These are phyloP conservation scores for Rhingia campestris DNA, from an alignment of 2,888 invertebrate species.

Conservation along the genomic window DNA sequence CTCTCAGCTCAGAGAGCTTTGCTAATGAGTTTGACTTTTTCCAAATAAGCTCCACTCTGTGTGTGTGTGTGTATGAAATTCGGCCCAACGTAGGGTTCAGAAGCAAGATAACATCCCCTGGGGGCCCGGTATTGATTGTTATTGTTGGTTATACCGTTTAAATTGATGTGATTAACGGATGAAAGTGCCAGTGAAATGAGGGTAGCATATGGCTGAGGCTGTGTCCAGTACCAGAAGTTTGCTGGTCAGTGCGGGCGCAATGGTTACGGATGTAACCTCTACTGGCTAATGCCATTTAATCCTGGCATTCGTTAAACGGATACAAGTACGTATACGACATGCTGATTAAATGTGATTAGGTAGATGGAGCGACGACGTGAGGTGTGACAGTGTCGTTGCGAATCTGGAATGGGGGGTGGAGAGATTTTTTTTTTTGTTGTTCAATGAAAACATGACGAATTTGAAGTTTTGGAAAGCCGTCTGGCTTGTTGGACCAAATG, in stretches of 20 bases:
- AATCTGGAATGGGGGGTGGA: slow-evolving; percentile 6
- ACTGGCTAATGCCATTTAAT: slow-evolving; percentile 68
- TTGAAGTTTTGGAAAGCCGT: slow-evolving; percentile 58
- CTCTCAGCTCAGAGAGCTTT: slow-evolving; percentile 56
- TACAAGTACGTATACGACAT: slow-evolving; percentile 53
- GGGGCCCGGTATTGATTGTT: slow-evolving; percentile 64
- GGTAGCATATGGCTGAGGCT: slow-evolving; percentile 67
- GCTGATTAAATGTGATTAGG: slow-evolving; percentile 71
- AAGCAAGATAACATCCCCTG: slow-evolving; percentile 56
- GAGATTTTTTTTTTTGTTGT: slow-evolving; percentile 21
- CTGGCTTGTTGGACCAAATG: slow-evolving; percentile 53
- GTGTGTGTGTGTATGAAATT: background rate
- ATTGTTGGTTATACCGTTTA: slow-evolving; percentile 69
- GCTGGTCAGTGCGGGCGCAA: slow-evolving; percentile 70
- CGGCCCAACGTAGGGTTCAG: no score
- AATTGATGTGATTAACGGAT: slow-evolving; percentile 73
- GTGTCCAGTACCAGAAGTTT: slow-evolving; percentile 66
- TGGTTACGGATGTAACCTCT: slow-evolving; percentile 38
- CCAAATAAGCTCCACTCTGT: slow-evolving; percentile 57
- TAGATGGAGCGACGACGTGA: slow-evolving; percentile 11
- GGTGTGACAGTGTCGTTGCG: background rate
- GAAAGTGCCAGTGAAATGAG: slow-evolving; percentile 71
- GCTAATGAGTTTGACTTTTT: slow-evolving; percentile 74
- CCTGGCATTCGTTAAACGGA: slow-evolving; percentile 72
- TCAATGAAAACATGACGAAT: slow-evolving; percentile 61